Conservation (phyloP, 1,140 invertebrate species). For the Spodoptera frugiperda region DNA sequence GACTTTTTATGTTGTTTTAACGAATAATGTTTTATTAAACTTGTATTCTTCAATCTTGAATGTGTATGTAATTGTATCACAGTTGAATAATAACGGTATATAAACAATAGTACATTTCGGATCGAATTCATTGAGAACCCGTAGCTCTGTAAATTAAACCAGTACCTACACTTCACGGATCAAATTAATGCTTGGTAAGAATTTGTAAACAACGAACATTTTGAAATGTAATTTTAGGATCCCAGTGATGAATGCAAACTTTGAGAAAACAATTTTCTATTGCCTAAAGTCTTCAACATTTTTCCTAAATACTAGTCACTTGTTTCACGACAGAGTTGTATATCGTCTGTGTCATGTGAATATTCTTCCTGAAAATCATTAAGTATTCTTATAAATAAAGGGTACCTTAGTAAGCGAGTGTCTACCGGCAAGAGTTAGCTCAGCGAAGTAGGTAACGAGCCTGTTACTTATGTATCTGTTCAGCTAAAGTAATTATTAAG, state of each 20-base stretch:
- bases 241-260: slow-evolving; percentile 45
- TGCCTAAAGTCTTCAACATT: slow-evolving; percentile 35
- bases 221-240: slow-evolving; percentile 72
- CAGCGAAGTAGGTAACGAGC: slow-evolving; percentile 19
- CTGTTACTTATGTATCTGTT: slow-evolving; percentile 14
- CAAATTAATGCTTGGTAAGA: slow-evolving; percentile 61
- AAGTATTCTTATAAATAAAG: slow-evolving; percentile 30
- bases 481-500: slow-evolving; percentile 16
- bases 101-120: slow-evolving; percentile 43
- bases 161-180: slow-evolving; percentile 41
- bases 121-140: slow-evolving; percentile 44
- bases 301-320: slow-evolving; percentile 31
- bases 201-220: slow-evolving; percentile 79
- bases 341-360: slow-evolving; percentile 30
- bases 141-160: slow-evolving; percentile 59
- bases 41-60: slow-evolving; percentile 53
- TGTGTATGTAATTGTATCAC: slow-evolving; percentile 53
- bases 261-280: slow-evolving; percentile 51
- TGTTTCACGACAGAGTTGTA: slow-evolving; percentile 15
- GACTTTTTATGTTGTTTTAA: slow-evolving; percentile 59
- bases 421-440: slow-evolving; percentile 25
- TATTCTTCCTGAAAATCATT: slow-evolving; percentile 34
- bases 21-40: slow-evolving; percentile 50
- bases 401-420: slow-evolving; percentile 7
- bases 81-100: slow-evolving; percentile 36